These are phyloP conservation scores for Diphyllodes magnificus DNA, from an alignment of 2,113 vertebrate species.

Conservation along the genomic window DNA sequence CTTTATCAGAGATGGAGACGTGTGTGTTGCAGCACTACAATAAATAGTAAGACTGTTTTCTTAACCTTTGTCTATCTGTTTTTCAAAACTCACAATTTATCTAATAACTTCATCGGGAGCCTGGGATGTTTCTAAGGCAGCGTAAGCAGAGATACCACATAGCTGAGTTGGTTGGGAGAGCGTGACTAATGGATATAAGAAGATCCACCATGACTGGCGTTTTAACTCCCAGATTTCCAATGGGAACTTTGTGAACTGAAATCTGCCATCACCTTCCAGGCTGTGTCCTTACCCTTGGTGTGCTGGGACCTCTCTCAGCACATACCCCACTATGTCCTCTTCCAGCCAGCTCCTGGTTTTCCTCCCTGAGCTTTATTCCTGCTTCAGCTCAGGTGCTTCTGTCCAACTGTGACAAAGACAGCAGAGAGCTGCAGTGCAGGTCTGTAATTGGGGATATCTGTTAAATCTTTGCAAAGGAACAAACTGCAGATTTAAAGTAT, in stretches of 20 bases:
- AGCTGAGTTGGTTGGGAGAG: neutral
- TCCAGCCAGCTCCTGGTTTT: neutral
- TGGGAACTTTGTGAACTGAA: neutral
- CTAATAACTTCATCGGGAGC: neutral
- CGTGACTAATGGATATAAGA: neutral
- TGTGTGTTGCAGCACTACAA: neutral
- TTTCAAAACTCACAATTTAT: conserved; percentile 1
- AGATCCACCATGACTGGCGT: neutral
- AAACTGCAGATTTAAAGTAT: neutral
- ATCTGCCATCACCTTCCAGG: neutral
- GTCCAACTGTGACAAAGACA: neutral
- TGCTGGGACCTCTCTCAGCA: neutral
- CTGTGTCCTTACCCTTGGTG: neutral
- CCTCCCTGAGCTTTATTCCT: neutral
- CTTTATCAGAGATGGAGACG: neutral
- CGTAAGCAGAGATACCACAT: neutral
- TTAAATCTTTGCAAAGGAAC: neutral
- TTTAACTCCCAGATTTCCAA: neutral
- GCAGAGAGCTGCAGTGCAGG: neutral
- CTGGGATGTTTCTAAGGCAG: conserved; percentile 11
- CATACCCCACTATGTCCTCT: fast-evolving
- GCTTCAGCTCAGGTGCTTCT: neutral
- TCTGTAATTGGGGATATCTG: neutral
- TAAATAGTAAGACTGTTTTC: conserved; percentile 37
- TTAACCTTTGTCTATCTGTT: conserved; percentile 23